These are phyloP conservation scores for Zoanthus gigantus DNA, from an alignment of 92 coral and sea anemone species.

Conservation along the genomic window DNA sequence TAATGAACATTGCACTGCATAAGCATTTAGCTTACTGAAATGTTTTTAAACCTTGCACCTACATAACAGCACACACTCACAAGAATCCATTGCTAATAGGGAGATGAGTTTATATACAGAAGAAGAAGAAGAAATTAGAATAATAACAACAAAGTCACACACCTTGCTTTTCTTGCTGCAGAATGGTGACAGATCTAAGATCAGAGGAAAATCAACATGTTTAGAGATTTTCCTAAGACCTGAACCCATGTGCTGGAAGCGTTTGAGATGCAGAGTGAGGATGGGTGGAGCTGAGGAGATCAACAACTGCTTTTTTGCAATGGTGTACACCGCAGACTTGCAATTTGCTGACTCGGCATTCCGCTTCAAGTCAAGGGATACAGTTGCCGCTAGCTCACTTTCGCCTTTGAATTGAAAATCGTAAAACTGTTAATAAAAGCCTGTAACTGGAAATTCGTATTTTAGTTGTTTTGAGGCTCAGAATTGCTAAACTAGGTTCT, in stretches of 20 bases:
- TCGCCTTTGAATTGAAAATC: conserved; percentile 12
- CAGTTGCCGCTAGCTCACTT: conserved; percentile 47
- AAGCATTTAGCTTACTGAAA: too few species aligned
- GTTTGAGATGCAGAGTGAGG: conserved; percentile 90
- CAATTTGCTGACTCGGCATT: conserved; percentile 43
- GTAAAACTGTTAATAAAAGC: not conserved
- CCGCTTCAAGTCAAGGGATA: conserved; percentile 40
- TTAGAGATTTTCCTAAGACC: conserved; percentile 86
- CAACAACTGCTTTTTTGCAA: conserved; percentile 91
- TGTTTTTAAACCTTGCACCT: too few species aligned
- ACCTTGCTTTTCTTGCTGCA: conserved; percentile 88
- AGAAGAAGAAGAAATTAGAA: not conserved
- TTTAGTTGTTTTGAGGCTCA: not conserved
- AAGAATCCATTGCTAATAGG: too few species aligned
- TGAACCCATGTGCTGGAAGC: conserved; percentile 93
- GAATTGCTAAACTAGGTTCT: not conserved
- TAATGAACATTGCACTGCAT: too few species aligned
- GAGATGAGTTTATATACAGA: not conserved
- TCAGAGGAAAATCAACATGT: conserved; percentile 90
- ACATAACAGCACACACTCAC: too few species aligned
- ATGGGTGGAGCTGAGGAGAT: conserved; percentile 90
- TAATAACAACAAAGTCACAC: not conserved
- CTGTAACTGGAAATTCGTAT: not conserved
- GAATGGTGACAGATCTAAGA: conserved; percentile 89
- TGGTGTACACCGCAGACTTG: conserved; percentile 79